Evolutionary conservation across 2,797 vertebrate species (phyloP).

Genomic region (Phoebastria nigripes): DNA sequence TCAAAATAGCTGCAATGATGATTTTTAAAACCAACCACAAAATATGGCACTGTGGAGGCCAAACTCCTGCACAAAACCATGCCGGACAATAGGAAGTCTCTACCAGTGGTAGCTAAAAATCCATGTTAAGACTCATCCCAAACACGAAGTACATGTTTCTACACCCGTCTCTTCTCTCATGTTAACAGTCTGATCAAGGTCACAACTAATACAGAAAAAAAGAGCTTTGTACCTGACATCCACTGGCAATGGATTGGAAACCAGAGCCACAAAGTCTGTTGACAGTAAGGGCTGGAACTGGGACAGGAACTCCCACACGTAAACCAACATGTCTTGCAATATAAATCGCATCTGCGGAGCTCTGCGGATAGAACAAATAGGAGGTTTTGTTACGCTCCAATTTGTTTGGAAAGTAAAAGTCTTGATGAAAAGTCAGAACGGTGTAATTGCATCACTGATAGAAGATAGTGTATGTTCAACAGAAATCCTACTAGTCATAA

Average conservation of each 20-base stretch:
- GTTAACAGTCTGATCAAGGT: background rate
- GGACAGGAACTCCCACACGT: constrained; percentile 84
- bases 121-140: background rate
- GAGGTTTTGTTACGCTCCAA: background rate
- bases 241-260: constrained; percentile 91
- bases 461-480: accelerated
- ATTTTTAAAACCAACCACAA: background rate
- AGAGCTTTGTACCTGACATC: constrained; percentile 83
- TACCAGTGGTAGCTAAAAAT: background rate
- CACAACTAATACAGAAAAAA: background rate
- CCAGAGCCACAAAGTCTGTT: constrained; percentile 97
- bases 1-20: background rate
- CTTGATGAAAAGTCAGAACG: background rate
- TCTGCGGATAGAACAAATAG: constrained; percentile 71
- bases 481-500: background rate
- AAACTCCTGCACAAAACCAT: background rate
- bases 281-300: constrained; percentile 87
- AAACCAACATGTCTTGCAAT: constrained; percentile 91
- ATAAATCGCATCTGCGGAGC: constrained; percentile 83
- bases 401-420: background rate
- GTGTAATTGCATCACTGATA: accelerated
- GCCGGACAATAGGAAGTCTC: background rate
- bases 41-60: background rate
- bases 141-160: background rate
- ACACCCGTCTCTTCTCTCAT: accelerated